A percentile compares a stretch with the other conserved stretches of the same genome.
These are phyloP conservation scores for Calephelis perditalis DNA, from an alignment of 2,888 invertebrate genomes.

Conservation along the genomic window DNA sequence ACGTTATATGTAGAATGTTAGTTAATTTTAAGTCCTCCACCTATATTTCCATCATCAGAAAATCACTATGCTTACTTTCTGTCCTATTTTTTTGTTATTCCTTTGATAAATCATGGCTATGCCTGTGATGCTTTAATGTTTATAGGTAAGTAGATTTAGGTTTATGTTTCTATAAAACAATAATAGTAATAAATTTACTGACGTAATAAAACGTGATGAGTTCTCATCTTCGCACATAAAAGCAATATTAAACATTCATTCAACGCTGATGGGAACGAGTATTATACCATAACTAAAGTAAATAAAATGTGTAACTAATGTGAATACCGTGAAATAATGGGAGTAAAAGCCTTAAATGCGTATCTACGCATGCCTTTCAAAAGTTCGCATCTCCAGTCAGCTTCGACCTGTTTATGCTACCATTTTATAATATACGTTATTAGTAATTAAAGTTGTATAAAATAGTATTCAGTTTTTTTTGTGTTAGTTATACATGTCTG, in stretches of 20 bases:
- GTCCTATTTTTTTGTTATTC: too few species aligned
- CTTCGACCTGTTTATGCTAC: conserved; percentile 34
- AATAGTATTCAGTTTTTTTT: too few species aligned
- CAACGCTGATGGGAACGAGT: conserved; percentile 12
- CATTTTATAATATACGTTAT: background rate
- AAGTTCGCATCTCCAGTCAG: conserved; percentile 33
- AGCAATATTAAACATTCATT: conserved; percentile 5
- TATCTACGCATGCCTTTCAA: conserved; percentile 35
- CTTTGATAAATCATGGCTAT: too few species aligned
- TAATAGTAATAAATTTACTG: background rate
- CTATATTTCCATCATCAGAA: too few species aligned
- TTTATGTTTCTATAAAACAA: too few species aligned
- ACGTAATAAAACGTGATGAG: background rate
- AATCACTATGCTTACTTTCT: too few species aligned
- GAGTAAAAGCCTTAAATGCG: conserved; percentile 40
- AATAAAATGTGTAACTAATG: conserved; percentile 36
- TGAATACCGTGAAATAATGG: conserved; percentile 55
- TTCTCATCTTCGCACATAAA: background rate
- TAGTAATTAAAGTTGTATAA: too few species aligned
- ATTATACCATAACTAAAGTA: conserved; percentile 21
- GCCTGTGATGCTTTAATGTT: too few species aligned
- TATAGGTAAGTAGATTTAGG: too few species aligned
- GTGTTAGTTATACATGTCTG: too few species aligned
- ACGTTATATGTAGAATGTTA: too few species aligned
- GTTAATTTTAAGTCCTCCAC: too few species aligned